Evolutionary conservation across 2,113 vertebrate species (phyloP), one percentile per base, ranked within the genome.

Genomic region (Catharus fuscescens): DNA sequence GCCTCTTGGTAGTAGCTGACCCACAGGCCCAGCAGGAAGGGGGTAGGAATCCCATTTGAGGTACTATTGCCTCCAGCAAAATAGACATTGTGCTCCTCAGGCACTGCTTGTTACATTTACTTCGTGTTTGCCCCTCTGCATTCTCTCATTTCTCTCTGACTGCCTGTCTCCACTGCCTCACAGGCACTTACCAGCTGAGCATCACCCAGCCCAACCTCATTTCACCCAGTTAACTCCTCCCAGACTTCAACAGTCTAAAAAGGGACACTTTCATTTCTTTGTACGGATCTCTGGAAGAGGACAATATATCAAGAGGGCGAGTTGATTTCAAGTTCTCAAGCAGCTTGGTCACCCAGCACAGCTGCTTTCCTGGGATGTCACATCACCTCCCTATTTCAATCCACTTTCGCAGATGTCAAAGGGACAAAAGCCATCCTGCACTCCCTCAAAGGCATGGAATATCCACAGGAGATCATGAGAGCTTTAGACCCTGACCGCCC

Each of bases 241-340:
- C 42, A 53, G 18, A 65, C 16, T 18, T 59, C 66, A 24, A 40
- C 4, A 52, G 24, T 6, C 14, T 38, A 10, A 47, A 50, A 72
- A 36, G 4, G 20, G 31, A 50, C 16, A 44, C 5, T 31, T 70
- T 36, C 1, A 5, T 45, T 64, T 65, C 28, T 64, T 87, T 52
- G 18, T 26, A 65, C 53, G 16, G 4, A 50, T 19, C 9, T 3
- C 10, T 53, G n/a, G 45, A 44, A 72, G 77, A 85, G 15, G 32
- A 66, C 31, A 47, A 11, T 50, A 32, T 17, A 50, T 28, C 0
- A 1, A 78, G 23, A 36, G 2, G 12, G 2, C 0, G 0, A 76
- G 14, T 4, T 13, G 38, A 61, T 69, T 76, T n/a, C n/a, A 64
- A 71, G 21, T 7, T 48, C 69, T 80, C 18, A 14, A 18, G 34